Conservation (phyloP, 2,888 invertebrate species). For the Melikaiella ostensackeni region DNA sequence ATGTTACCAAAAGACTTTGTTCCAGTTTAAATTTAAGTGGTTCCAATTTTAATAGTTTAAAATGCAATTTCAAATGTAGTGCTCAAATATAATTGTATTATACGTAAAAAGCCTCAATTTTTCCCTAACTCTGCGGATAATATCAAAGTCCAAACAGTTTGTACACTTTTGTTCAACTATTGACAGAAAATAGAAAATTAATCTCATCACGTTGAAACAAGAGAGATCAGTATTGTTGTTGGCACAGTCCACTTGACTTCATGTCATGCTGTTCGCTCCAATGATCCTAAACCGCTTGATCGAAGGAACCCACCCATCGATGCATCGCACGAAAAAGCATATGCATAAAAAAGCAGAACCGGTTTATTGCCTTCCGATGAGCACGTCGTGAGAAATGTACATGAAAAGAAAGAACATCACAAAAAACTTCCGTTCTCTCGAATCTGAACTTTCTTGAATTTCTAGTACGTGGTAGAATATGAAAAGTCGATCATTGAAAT, state of each 20-base stretch:
- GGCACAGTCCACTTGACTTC: constrained; percentile 30
- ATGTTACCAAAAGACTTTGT: neutral
- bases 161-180: no score
- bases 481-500: constrained; percentile 12
- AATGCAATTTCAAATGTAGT: neutral
- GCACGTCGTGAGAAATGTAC: constrained; percentile 19
- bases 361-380: constrained; percentile 16
- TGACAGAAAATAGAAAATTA: neutral
- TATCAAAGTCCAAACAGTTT: no score
- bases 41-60: neutral
- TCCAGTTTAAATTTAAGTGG: neutral
- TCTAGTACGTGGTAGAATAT: constrained; percentile 11
- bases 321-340: constrained; percentile 12
- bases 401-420: constrained; percentile 14
- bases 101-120: no score
- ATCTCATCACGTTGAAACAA: neutral
- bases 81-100: no score
- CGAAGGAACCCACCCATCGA: constrained; percentile 13
- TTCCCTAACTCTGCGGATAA: no score
- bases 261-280: constrained; percentile 28
- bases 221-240: constrained; percentile 2
- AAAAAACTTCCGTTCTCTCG: constrained; percentile 7
- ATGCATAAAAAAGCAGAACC: constrained; percentile 29
- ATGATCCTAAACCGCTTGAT: constrained; percentile 30
- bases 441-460: constrained; percentile 3